phyloP scores from a whole-genome alignment of 2,888 invertebrate genomes.

The Rhamphomyia laevipes region DNA sequence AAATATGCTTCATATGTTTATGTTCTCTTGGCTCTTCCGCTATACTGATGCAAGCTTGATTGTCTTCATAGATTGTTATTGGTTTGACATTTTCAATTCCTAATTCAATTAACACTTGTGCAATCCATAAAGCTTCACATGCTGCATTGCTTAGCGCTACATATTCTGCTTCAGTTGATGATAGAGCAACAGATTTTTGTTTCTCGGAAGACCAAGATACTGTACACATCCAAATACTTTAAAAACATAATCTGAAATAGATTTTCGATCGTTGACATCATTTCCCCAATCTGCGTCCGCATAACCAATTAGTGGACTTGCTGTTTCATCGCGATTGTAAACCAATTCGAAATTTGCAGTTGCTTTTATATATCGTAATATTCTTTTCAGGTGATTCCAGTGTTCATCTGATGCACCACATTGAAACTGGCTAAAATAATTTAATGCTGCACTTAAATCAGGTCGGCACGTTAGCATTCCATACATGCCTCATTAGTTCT shows the following conservation, averaged over 20 bases:
- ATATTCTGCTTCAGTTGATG: too few relatives aligned
- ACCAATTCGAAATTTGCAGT: too few relatives aligned
- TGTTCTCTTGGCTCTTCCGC: conserved; percentile 13
- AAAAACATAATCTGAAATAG: too few relatives aligned
- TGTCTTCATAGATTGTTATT: conserved; percentile 7
- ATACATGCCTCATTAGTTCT: conserved; percentile 2
- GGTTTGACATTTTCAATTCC: not conserved
- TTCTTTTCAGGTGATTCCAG: too few relatives aligned
- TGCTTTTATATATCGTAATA: not conserved
- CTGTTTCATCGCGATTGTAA: not conserved
- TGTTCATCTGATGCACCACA: not conserved
- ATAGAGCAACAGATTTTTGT: too few relatives aligned
- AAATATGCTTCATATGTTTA: too few relatives aligned
- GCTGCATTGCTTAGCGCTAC: conserved; percentile 6
- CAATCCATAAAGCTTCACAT: conserved; percentile 8
- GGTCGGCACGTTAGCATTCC: too few relatives aligned
- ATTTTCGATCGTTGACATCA: too few relatives aligned
- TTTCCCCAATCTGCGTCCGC: conserved; percentile 12
- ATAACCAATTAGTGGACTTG: conserved; percentile 8
- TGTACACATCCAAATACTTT: too few relatives aligned
- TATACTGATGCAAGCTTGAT: conserved; percentile 10
- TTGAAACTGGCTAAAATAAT: conserved; percentile 5
- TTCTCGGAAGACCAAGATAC: too few relatives aligned
- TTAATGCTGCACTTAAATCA: not conserved
- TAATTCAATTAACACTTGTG: conserved; percentile 4